Evolutionary conservation across 2,888 invertebrate species (phyloP).

Genomic region (Ophion ventricosus): DNA sequence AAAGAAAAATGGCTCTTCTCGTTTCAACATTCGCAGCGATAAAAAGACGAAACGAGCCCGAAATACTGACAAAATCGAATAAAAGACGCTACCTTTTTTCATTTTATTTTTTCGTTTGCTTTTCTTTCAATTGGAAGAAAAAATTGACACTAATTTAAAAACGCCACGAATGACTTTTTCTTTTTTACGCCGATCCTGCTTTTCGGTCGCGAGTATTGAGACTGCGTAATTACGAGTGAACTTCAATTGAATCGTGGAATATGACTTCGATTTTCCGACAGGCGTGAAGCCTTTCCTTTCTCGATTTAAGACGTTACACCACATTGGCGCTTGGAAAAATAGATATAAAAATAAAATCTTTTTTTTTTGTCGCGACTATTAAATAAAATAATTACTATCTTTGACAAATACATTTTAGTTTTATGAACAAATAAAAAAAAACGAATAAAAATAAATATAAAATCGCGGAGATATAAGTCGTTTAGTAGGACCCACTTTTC

Average conservation of each 20-base stretch:
- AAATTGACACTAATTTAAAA: background rate
- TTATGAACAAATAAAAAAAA: no score
- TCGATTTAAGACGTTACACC: no score
- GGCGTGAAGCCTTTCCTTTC: no score
- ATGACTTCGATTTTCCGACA: background rate
- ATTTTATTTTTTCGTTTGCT: no score
- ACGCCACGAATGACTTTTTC: slow-evolving; percentile 10
- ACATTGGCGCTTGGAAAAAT: no score
- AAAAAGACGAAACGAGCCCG: background rate
- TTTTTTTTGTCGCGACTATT: no score
- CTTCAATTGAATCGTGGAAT: background rate
- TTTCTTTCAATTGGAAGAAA: background rate
- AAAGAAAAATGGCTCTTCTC: slow-evolving; percentile 3
- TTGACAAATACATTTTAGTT: no score
- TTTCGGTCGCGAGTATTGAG: background rate
- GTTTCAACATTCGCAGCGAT: background rate
- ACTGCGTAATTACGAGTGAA: background rate
- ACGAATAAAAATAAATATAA: no score
- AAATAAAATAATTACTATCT: no score
- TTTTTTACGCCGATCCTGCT: background rate
- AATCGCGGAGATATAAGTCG: no score
- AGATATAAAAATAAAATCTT: no score
- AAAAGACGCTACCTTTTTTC: background rate
- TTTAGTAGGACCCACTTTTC: no score
- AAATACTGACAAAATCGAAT: slow-evolving; percentile 28